Conservation (phyloP, 2,113 vertebrate genomes). For the Pyrgilauda ruficollis region DNA sequence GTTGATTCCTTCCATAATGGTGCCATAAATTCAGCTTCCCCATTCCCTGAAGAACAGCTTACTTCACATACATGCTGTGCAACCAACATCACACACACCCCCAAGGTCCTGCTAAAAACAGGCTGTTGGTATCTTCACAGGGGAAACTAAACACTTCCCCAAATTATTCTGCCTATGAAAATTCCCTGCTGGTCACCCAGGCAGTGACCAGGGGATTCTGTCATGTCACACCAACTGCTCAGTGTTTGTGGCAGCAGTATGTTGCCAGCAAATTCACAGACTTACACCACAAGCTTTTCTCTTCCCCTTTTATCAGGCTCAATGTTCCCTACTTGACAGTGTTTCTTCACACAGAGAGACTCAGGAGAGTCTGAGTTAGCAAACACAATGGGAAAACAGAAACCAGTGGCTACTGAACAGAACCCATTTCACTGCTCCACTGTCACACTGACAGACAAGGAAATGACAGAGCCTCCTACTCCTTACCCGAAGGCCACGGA, state of each 20-base stretch:
- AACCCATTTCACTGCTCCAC: background rate
- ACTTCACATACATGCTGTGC: background rate
- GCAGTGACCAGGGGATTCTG: background rate
- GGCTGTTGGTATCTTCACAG: background rate
- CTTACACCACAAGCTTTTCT: background rate
- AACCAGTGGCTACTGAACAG: background rate
- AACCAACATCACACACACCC: background rate
- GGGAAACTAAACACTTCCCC: background rate
- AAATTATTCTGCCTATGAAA: background rate
- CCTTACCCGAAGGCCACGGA: conserved; percentile 92
- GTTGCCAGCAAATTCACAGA: background rate
- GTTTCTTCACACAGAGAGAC: background rate
- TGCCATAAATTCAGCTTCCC: background rate
- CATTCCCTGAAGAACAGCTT: background rate
- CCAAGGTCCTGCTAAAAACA: background rate
- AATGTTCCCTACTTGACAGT: background rate
- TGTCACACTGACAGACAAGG: background rate
- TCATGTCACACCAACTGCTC: accelerated
- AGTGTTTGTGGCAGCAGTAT: background rate
- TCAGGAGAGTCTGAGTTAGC: background rate
- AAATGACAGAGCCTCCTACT: background rate
- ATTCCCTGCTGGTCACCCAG: background rate
- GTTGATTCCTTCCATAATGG: background rate
- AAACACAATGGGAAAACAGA: background rate
- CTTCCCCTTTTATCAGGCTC: too few relatives aligned